These are phyloP conservation scores for Alethe castanea DNA, from an alignment of 2,113 vertebrate genomes.

Conservation along the genomic window DNA sequence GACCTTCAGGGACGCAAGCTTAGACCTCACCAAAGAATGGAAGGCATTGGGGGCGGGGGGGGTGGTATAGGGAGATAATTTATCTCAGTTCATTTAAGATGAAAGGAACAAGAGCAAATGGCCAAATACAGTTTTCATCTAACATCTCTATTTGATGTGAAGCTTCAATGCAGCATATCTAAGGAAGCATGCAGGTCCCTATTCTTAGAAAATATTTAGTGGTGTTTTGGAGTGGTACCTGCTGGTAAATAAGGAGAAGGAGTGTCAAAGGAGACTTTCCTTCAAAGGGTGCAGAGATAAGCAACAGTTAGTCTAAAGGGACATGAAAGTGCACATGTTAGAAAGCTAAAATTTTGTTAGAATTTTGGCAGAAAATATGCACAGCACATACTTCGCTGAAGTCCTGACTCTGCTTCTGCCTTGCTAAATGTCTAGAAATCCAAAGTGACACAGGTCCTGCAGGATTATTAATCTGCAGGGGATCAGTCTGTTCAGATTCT, in stretches of 20 bases:
- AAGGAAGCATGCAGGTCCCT: neutral
- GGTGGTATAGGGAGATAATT: neutral
- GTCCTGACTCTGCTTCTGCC: neutral
- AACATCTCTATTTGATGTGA: neutral
- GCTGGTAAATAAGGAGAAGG: neutral
- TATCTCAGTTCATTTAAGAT: neutral
- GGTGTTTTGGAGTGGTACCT: neutral
- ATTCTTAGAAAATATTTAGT: neutral
- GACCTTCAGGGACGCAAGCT: neutral
- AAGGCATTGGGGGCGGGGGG: neutral
- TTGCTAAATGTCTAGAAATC: neutral
- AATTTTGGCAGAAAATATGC: neutral
- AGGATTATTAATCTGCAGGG: neutral
- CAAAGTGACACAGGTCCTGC: neutral
- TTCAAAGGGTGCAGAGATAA: neutral
- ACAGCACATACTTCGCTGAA: neutral
- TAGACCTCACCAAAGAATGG: neutral
- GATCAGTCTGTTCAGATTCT: neutral
- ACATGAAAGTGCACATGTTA: neutral
- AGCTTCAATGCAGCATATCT: neutral
- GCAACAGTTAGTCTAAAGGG: neutral
- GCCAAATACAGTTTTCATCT: neutral
- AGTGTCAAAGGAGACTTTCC: neutral
- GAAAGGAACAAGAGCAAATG: neutral
- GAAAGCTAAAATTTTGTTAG: neutral